These are phyloP conservation scores for Eriocheir sinensis DNA, from an alignment of 1,140 invertebrate genomes.

Conservation along the genomic window DNA sequence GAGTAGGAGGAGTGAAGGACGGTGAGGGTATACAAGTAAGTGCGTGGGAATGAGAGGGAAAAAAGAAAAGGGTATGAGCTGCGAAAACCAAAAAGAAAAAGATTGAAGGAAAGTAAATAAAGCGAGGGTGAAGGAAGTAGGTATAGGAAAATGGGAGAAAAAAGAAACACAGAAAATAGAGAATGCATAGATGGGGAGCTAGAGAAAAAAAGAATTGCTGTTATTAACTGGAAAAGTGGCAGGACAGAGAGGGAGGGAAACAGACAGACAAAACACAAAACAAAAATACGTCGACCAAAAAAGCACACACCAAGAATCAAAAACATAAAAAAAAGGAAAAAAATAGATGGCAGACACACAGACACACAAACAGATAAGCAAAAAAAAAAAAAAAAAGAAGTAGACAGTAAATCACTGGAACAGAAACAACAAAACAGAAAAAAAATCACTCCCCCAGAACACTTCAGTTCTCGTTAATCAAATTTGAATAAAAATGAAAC, in stretches of 20 bases:
- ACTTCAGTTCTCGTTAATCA: conserved; percentile 16
- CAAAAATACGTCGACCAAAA: neutral
- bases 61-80: neutral
- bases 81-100: too few relatives aligned
- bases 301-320: neutral
- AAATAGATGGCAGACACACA: neutral
- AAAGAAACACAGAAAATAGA: too few relatives aligned
- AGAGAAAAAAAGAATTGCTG: too few relatives aligned
- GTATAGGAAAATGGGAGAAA: too few relatives aligned
- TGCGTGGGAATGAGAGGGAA: neutral
- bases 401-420: neutral
- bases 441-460: neutral
- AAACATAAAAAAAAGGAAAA: neutral
- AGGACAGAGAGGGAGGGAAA: neutral
- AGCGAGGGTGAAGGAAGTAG: too few relatives aligned
- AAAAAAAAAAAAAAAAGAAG: neutral
- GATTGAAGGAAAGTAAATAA: too few relatives aligned
- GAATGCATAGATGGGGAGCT: too few relatives aligned
- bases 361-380: neutral
- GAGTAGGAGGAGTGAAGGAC: neutral
- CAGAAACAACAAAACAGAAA: neutral
- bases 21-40: too few relatives aligned
- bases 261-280: neutral
- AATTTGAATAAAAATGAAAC: neutral
- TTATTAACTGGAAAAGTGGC: too few relatives aligned